Conservation (phyloP, 2,113 vertebrate species). For the Symphodus melops region DNA sequence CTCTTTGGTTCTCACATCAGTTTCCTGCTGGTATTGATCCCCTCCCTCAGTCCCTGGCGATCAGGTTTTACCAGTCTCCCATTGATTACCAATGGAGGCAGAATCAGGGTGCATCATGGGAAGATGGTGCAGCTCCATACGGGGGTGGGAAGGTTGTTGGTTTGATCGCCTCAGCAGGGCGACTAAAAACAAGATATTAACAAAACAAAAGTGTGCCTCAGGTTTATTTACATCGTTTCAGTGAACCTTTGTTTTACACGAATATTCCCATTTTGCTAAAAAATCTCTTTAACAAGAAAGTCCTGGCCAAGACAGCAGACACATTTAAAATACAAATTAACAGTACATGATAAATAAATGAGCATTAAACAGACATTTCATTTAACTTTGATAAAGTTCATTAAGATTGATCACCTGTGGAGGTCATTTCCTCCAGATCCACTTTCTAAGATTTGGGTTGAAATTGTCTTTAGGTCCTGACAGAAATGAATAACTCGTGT, state of each 20-base stretch:
- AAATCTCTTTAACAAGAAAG: too few relatives aligned
- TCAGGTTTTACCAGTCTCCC: constrained; percentile 75
- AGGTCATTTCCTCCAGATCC: too few relatives aligned
- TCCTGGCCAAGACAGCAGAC: too few relatives aligned
- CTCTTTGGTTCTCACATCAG: constrained; percentile 64
- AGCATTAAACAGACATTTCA: too few relatives aligned
- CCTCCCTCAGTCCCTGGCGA: constrained; percentile 64
- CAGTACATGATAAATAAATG: too few relatives aligned
- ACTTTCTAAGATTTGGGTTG: too few relatives aligned
- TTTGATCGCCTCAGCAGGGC: constrained; percentile 28
- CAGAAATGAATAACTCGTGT: too few relatives aligned
- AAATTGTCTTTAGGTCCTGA: too few relatives aligned
- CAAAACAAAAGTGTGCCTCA: neutral
- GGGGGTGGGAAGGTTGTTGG: constrained; percentile 43
- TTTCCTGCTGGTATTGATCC: constrained; percentile 73
- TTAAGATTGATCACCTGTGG: too few relatives aligned
- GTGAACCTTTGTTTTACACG: neutral
- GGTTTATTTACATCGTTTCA: neutral
- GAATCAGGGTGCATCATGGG: constrained; percentile 61
- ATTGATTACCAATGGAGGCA: constrained; percentile 77
- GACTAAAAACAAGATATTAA: neutral
- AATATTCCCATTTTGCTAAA: too few relatives aligned
- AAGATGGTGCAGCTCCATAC: constrained; percentile 35
- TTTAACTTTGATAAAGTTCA: too few relatives aligned
- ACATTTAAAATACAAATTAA: too few relatives aligned